Evolutionary conservation across 1,140 invertebrate genomes (phyloP).

Genomic region (Aphelenchoides avenae): DNA sequence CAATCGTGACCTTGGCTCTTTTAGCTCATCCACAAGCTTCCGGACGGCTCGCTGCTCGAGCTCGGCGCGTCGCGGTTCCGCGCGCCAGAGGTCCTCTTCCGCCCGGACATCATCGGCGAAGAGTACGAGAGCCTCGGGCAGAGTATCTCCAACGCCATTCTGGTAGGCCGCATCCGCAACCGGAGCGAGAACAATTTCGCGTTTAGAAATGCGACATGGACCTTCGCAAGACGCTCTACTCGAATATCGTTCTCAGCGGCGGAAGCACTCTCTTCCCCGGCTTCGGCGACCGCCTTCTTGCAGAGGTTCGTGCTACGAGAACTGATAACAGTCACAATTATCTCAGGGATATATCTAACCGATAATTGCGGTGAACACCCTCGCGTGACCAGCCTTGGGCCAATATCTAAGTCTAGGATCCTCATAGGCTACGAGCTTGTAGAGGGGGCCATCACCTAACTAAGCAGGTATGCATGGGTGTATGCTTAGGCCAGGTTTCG

Average conservation of each 20-base stretch:
- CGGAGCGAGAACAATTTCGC: too few species aligned
- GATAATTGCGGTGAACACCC: too few species aligned
- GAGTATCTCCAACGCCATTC: slow-evolving; percentile 81
- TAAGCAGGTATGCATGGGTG: too few species aligned
- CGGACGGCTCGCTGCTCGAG: slow-evolving; percentile 88
- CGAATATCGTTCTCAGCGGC: slow-evolving; percentile 95
- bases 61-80: slow-evolving; percentile 76
- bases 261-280: slow-evolving; percentile 92
- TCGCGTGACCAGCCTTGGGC: too few species aligned
- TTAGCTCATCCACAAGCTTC: slow-evolving; percentile 79
- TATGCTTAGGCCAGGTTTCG: too few species aligned
- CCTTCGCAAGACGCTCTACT: slow-evolving; percentile 87
- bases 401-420: too few species aligned
- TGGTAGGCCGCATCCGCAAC: too few species aligned
- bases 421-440: too few species aligned
- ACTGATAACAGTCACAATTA: too few species aligned
- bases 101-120: slow-evolving; percentile 93
- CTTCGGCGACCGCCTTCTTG: slow-evolving; percentile 79
- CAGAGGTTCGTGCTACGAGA: slow-evolving; percentile 48
- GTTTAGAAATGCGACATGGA: slow-evolving; percentile 94
- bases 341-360: too few species aligned
- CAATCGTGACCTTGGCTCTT: slow-evolving; percentile 3
- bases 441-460: too few species aligned
- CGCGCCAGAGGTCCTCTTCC: slow-evolving; percentile 93
- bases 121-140: slow-evolving; percentile 97